Percentiles rank a stretch among this genome's conserved stretches.
phyloP scores from a whole-genome alignment of 2,113 vertebrate genomes.

The Dicentrarchus labrax region DNA sequence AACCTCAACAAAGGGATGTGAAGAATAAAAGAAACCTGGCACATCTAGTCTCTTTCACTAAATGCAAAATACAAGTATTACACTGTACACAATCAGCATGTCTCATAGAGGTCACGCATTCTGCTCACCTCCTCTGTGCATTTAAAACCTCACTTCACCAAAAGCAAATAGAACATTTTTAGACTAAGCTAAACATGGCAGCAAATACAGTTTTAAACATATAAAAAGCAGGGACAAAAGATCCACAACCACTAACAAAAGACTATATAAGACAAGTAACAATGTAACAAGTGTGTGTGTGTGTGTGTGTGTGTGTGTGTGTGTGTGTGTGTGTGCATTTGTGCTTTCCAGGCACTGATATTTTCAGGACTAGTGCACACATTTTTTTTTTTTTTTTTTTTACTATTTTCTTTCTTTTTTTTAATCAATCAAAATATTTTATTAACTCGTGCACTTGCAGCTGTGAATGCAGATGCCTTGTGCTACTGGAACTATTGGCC shows the following conservation, averaged over 20 bases:
- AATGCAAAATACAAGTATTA: not conserved
- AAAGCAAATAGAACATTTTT: not conserved
- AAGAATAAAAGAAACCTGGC: constrained; percentile 11
- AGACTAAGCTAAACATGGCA: not conserved
- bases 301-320: too few species aligned
- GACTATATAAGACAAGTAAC: too few species aligned
- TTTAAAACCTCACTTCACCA: not conserved
- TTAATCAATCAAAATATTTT: not conserved
- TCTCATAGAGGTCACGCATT: constrained; percentile 1
- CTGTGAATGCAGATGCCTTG: not conserved
- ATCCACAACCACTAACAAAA: not conserved
- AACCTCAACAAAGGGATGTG: constrained; percentile 13
- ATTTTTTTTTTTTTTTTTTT: not conserved
- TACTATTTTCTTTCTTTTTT: not conserved
- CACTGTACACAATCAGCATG: not conserved
- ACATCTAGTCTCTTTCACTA: not conserved
- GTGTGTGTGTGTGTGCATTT: not conserved
- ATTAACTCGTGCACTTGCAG: not conserved
- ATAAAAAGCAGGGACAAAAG: not conserved
- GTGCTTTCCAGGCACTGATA: not conserved
- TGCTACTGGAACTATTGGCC: too few species aligned
- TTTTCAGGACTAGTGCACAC: not conserved
- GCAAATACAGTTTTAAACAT: not conserved
- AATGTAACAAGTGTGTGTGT: not conserved
- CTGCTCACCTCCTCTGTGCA: not conserved